Conservation (phyloP, 2,113 vertebrate species). For the Hiodon alosoides region DNA sequence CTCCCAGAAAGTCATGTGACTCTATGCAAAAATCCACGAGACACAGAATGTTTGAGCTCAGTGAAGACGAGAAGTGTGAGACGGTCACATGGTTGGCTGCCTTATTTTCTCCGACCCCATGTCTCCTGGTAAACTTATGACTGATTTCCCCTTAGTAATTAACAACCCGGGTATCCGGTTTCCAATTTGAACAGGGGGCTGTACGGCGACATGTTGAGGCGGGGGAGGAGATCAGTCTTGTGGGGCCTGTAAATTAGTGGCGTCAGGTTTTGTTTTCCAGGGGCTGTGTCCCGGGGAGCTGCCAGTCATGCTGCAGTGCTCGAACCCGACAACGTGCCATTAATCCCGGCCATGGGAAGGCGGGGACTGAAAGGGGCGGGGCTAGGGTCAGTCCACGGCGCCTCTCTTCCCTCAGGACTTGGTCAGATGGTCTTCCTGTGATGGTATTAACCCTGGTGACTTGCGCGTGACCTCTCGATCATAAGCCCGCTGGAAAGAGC, state of each 20-base stretch:
- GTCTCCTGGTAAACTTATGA: slow-evolving; percentile 7
- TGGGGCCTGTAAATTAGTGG: not conserved
- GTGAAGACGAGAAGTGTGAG: not conserved
- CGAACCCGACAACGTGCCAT: not conserved
- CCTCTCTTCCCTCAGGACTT: not conserved
- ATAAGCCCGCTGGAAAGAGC: not conserved
- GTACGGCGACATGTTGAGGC: not conserved
- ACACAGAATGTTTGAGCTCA: too few relatives aligned
- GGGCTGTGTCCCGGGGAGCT: not conserved
- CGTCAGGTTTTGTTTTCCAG: not conserved
- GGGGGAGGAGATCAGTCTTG: not conserved
- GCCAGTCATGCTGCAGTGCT: not conserved
- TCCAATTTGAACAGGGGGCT: not conserved
- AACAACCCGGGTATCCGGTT: slow-evolving; percentile 2
- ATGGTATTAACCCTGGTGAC: slow-evolving; percentile 9
- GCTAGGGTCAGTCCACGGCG: not conserved
- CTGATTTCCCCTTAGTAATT: slow-evolving; percentile 9
- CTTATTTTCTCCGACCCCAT: not conserved
- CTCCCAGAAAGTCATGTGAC: not conserved
- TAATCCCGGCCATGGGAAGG: slow-evolving; percentile 15
- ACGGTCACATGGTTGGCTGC: not conserved
- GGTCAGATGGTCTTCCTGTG: slow-evolving; percentile 23
- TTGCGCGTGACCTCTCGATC: slow-evolving; percentile 17
- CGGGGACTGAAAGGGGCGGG: not conserved
- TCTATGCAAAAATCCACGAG: not conserved